Base-by-base conservation (phyloP, 1,140 invertebrate genomes). In the Ceratosolen solmsi region DNA sequence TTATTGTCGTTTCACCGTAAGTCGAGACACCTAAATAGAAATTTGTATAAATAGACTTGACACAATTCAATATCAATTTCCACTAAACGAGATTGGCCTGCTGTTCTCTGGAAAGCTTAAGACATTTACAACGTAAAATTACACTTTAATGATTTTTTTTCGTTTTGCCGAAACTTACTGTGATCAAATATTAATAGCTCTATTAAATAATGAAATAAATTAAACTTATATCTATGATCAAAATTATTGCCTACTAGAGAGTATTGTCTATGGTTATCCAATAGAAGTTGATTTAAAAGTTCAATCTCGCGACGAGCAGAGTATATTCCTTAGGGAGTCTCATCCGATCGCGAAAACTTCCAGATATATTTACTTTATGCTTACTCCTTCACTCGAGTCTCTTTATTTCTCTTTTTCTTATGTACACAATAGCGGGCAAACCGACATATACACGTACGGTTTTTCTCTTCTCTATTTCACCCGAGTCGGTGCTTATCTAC, bases 241-340 rank as follows among this genome's bases (percentile, higher is more conserved):
- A 27, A 30, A 71, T 71, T 46, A 71, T 49, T n/a, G 20, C 11
- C 25, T 25, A 33, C 41, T 27, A 49, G 25, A 3, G 30, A 56
- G 49, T 56, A 36, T 74, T 36, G 27, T 27, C 11, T 20, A 33
- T 68, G 41, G n/a, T 65, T 68, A 13, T 27, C 9, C 63, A 22
- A 56, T 27, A 73, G 27, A 54, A 75, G 27, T 76, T 76, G 73
- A 82, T 76, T 90, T 87, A 86, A 89, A 89, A 89, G 85, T 85
- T 85, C 86, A 86, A 89, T 89, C 86, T 86, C 85, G 27, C 84
- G 80, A 84, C 85, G 75, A 84, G 79, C 68, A 71, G 83, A 63
- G 87, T 89, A 90, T 91, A 90, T 88, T 87, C 86, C 65, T 78
- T 51, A 63, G 79, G 80, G 85, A 74, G 30, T 33, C 41, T 33